Percentiles rank a stretch among this genome's conserved stretches.
phyloP scores from a whole-genome alignment of 2,113 vertebrate species.

The Hoplias malabaricus region DNA sequence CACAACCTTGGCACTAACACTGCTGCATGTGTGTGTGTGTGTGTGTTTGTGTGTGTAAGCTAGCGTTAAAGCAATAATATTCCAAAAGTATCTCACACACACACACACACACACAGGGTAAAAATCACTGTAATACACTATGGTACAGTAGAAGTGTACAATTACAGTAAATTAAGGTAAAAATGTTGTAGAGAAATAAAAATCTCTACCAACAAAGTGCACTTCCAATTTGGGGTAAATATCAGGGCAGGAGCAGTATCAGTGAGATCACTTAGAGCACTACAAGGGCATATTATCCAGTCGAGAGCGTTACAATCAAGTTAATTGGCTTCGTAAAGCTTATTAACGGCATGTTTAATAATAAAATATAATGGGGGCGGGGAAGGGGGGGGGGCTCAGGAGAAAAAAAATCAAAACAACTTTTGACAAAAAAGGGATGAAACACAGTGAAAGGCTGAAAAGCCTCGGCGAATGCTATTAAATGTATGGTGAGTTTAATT shows the following conservation, averaged over 20 bases:
- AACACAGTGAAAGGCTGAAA: conserved; percentile 36
- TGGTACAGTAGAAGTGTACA: no score
- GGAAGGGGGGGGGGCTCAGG: conserved; percentile 33
- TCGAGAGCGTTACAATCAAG: conserved; percentile 61
- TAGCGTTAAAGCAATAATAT: background rate
- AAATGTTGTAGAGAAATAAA: no score
- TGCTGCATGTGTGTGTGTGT: background rate
- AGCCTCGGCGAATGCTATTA: conserved; percentile 53
- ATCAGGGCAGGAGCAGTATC: conserved; percentile 47
- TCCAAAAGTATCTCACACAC: background rate
- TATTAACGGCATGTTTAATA: conserved; percentile 50
- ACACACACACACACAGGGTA: no score
- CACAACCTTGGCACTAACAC: conserved; percentile 24
- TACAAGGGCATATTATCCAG: conserved; percentile 56
- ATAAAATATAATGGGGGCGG: conserved; percentile 58
- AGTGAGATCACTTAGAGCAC: conserved; percentile 44
- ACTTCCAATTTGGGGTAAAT: conserved; percentile 41
- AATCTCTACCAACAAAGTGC: conserved; percentile 32
- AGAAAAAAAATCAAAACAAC: conserved; percentile 40
- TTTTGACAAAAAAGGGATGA: conserved; percentile 26
- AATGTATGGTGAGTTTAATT: conserved; percentile 59
- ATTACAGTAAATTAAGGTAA: background rate
- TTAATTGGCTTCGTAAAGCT: conserved; percentile 65
- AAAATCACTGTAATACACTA: no score
- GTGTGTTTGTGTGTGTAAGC: no score